Percentiles rank a stretch among this genome's conserved stretches.
These are phyloP conservation scores for Mythimna pallens DNA, from an alignment of 2,888 invertebrate genomes.

Conservation along the genomic window DNA sequence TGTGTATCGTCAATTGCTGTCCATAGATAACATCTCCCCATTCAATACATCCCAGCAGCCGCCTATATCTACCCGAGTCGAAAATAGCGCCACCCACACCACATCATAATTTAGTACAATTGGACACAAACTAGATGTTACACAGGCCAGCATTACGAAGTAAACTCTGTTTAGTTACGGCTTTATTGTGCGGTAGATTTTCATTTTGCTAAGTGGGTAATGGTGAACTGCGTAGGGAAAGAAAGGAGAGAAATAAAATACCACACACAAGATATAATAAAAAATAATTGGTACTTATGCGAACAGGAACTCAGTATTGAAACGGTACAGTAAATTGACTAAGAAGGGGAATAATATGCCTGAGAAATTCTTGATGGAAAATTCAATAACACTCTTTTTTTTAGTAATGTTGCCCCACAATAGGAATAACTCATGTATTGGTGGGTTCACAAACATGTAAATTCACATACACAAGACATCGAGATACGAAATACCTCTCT, in stretches of 20 bases:
- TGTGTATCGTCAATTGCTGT: not conserved
- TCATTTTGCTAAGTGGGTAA: not conserved
- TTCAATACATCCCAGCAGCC: slow-evolving; percentile 19
- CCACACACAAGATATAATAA: not conserved
- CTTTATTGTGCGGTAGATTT: slow-evolving; percentile 9
- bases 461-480: no score
- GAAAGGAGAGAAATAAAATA: not conserved
- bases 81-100: slow-evolving; percentile 56
- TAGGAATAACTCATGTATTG: no score
- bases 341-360: no score
- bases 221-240: not conserved
- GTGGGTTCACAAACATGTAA: no score
- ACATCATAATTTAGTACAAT: slow-evolving; percentile 44
- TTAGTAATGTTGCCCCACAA: no score
- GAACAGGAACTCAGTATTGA: not conserved
- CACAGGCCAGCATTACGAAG: slow-evolving; percentile 7
- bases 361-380: no score
- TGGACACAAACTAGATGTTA: slow-evolving; percentile 42
- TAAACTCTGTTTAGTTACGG: slow-evolving; percentile 21
- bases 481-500: no score
- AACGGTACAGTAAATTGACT: no score
- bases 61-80: slow-evolving; percentile 31
- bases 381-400: no score
- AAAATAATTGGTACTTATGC: not conserved
- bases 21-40: slow-evolving; percentile 6